These are phyloP conservation scores for Poeciliopsis infans DNA, from an alignment of 2,797 vertebrate genomes.

Conservation along the genomic window DNA sequence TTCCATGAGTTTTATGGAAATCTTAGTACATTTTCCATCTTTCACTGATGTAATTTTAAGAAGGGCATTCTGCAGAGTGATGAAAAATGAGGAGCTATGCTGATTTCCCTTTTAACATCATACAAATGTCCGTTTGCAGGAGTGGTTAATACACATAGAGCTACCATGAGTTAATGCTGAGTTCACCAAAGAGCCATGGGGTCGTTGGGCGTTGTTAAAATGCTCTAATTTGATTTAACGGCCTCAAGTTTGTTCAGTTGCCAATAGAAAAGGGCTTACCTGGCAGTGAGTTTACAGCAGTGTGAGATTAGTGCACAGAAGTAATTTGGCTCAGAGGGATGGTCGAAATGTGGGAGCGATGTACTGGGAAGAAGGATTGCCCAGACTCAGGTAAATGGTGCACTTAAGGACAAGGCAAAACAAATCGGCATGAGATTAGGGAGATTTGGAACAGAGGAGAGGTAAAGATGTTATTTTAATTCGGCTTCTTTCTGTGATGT, in stretches of 20 bases:
- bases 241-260: conserved; percentile 59
- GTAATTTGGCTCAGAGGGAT: conserved; percentile 60
- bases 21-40: neutral
- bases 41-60: neutral
- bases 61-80: neutral
- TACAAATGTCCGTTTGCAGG: neutral
- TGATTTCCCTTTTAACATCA: neutral
- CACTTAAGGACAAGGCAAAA: conserved; percentile 47
- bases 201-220: conserved; percentile 43
- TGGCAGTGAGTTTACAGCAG: conserved; percentile 56
- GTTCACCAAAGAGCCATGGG: conserved; percentile 11
- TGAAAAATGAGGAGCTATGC: conserved; percentile 1
- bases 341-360: conserved; percentile 36
- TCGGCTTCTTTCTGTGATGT: conserved; percentile 44
- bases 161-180: conserved; percentile 9
- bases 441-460: conserved; percentile 45
- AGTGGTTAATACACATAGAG: conserved; percentile 11
- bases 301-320: conserved; percentile 55
- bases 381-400: conserved; percentile 54
- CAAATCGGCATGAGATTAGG: conserved; percentile 48
- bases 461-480: conserved; percentile 49
- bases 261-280: conserved; percentile 50
- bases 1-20: neutral
- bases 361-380: conserved; percentile 47
- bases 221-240: conserved; percentile 62